Percentiles rank a stretch among this genome's conserved stretches.
phyloP scores from a whole-genome alignment of 2,888 invertebrate genomes.

The Hydropsyche betteni region DNA sequence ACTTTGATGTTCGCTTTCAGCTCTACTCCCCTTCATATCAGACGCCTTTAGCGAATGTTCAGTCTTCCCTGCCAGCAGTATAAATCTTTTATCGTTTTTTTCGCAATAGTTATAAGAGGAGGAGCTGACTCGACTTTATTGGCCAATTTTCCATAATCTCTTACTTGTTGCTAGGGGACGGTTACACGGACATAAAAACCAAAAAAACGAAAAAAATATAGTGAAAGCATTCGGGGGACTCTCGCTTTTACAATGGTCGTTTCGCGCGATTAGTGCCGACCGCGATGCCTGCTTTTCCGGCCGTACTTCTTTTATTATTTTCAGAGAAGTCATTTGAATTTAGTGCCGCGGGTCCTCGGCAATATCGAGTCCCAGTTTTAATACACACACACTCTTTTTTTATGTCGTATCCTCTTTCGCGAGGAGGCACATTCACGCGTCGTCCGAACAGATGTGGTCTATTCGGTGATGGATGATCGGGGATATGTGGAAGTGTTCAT shows the following conservation, averaged over 20 bases:
- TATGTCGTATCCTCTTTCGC: background rate
- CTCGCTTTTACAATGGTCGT: constrained; percentile 8
- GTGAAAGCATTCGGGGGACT: too few species aligned
- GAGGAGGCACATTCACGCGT: background rate
- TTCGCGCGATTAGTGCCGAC: constrained; percentile 19
- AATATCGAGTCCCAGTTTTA: background rate
- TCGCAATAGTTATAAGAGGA: background rate
- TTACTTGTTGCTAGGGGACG: constrained; percentile 29
- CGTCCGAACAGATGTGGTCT: constrained; percentile 28
- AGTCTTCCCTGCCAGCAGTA: too few species aligned
- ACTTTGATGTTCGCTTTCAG: too few species aligned
- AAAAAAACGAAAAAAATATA: background rate
- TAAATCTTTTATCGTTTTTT: constrained; percentile 10
- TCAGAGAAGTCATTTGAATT: constrained; percentile 14
- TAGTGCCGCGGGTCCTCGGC: background rate
- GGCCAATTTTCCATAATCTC: constrained; percentile 31
- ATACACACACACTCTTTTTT: background rate
- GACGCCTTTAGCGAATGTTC: too few species aligned
- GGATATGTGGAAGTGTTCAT: background rate
- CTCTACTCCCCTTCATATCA: too few species aligned
- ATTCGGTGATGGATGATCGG: constrained; percentile 22
- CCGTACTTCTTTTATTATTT: constrained; percentile 1
- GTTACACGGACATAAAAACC: background rate
- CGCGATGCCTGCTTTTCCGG: background rate
- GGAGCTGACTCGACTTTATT: constrained; percentile 23